These are phyloP conservation scores for Bothrops jararaca DNA, from an alignment of 2,113 vertebrate genomes.

Conservation along the genomic window DNA sequence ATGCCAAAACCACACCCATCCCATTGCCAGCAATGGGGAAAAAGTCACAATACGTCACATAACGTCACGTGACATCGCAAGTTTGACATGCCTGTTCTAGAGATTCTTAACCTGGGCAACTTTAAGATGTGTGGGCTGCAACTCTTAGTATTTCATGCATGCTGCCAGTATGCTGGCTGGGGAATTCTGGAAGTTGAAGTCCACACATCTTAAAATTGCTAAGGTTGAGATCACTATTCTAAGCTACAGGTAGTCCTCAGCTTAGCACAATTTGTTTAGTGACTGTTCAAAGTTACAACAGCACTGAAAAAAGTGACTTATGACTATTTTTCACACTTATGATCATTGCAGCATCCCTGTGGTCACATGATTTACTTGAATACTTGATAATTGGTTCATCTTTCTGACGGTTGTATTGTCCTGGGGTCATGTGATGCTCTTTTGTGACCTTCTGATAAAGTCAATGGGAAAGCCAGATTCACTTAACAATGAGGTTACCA, in stretches of 20 bases:
- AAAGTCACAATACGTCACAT: rapidly evolving
- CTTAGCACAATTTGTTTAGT: too few relatives aligned
- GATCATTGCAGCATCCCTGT: not conserved
- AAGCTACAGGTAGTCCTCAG: not conserved
- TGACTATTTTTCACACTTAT: not conserved
- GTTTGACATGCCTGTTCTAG: not conserved
- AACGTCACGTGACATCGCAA: not conserved
- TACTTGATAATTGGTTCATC: not conserved
- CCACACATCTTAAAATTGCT: not conserved
- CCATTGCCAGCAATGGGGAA: too few relatives aligned
- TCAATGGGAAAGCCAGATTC: not conserved
- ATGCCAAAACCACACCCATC: too few relatives aligned
- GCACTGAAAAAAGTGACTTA: too few relatives aligned
- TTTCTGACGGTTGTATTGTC: not conserved
- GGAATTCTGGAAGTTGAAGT: not conserved
- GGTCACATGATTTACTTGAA: not conserved
- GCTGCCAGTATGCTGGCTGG: not conserved
- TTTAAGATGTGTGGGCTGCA: not conserved
- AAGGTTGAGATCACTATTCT: not conserved
- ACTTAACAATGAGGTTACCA: not conserved
- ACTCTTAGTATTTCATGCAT: not conserved
- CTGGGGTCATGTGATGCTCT: not conserved
- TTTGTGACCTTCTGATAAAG: not conserved
- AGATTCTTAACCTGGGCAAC: not conserved
- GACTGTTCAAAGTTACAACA: too few relatives aligned